These are phyloP conservation scores for Phallusia fumigata DNA, from an alignment of 23 tunicate genomes.

Conservation along the genomic window DNA sequence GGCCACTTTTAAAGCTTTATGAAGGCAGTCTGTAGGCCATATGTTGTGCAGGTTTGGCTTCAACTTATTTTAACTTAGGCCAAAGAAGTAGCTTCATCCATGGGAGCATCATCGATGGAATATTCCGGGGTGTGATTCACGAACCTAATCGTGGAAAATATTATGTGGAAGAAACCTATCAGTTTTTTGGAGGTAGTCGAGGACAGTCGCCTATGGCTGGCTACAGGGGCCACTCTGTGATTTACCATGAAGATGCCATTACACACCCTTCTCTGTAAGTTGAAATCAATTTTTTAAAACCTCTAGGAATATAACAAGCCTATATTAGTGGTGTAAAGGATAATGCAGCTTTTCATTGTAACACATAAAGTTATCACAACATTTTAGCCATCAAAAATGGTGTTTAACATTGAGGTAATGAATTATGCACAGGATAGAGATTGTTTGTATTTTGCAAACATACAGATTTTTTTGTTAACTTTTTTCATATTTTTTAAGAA, in stretches of 20 bases:
- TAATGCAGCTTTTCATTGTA: too few species aligned
- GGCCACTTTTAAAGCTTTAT: too few species aligned
- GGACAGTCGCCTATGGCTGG: constrained; percentile 47
- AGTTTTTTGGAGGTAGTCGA: constrained; percentile 44
- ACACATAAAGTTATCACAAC: too few species aligned
- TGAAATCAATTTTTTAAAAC: too few species aligned
- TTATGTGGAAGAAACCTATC: constrained; percentile 67
- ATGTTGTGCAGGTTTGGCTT: too few species aligned
- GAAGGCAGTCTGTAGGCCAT: too few species aligned
- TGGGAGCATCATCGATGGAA: constrained; percentile 83
- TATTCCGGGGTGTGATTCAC: constrained; percentile 73
- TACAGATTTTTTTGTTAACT: neutral
- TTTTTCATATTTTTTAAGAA: too few species aligned
- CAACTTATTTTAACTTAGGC: constrained; percentile 20
- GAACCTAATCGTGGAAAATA: constrained; percentile 66
- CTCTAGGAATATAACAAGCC: too few species aligned
- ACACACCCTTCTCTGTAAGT: constrained; percentile 8
- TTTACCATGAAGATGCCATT: constrained; percentile 65
- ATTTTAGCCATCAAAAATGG: too few species aligned
- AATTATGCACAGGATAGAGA: neutral
- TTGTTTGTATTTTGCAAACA: neutral
- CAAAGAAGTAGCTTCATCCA: constrained; percentile 46
- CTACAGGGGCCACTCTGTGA: constrained; percentile 75
- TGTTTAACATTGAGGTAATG: neutral
- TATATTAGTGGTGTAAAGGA: too few species aligned